phyloP scores from a whole-genome alignment of 2,113 vertebrate genomes.

The Gymnobelideus leadbeateri region DNA sequence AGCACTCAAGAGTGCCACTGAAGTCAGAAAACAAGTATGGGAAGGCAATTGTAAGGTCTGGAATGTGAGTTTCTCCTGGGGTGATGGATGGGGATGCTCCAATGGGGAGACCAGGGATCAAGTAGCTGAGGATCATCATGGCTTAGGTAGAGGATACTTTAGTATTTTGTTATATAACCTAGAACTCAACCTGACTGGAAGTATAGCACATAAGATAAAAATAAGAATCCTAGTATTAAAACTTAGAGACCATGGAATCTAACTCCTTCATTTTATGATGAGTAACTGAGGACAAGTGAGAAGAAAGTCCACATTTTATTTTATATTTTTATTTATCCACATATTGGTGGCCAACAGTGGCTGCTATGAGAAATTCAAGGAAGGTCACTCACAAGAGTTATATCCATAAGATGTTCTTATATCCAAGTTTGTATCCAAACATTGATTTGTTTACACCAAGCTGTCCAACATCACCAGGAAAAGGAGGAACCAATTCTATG shows the following conservation, averaged over 20 bases:
- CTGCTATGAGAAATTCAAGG: too few species aligned
- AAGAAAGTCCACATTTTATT: background rate
- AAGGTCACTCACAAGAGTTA: too few species aligned
- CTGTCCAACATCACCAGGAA: too few species aligned
- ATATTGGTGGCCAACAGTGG: too few species aligned
- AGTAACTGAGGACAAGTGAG: background rate
- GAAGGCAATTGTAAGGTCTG: background rate
- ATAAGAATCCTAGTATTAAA: background rate
- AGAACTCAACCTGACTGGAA: background rate
- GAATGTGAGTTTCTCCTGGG: background rate
- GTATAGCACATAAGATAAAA: background rate
- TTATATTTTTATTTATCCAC: too few species aligned
- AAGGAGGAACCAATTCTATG: too few species aligned
- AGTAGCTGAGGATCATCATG: background rate
- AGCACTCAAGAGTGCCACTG: background rate
- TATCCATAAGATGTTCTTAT: too few species aligned
- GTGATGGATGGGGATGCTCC: background rate
- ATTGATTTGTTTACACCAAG: too few species aligned
- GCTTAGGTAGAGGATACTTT: background rate
- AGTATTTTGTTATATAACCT: background rate
- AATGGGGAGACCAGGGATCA: background rate
- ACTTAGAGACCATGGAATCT: background rate
- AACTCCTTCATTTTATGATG: background rate
- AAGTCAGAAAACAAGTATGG: background rate
- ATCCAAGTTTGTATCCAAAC: too few species aligned